Base-by-base conservation (phyloP, 2,888 invertebrate genomes). In the Crossocerus cetratus region DNA sequence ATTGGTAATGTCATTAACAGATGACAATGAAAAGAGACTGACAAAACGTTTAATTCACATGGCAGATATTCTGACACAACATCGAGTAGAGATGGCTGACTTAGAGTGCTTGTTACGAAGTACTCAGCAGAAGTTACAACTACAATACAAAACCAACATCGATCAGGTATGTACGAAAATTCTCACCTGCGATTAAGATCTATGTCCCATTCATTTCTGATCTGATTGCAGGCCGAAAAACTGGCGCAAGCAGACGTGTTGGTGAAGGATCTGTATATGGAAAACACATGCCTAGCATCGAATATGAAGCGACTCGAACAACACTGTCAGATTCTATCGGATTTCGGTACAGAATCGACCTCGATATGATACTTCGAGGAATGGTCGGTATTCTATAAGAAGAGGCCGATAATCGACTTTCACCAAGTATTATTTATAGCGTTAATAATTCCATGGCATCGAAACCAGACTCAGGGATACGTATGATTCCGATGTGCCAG, bases 181-280 rank as follows among this genome's bases (percentile, higher is more conserved):
- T 16, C 3, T 49, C 14, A 8, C 11, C 11, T 32, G 8, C 11
- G 11, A 11, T 32, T 3, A 32, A 32, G 32, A 8, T 32, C 32
- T 8, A 32, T 32, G 32, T 32, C 11, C 8, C 32, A 32, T 32
- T 32, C 11, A 11, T 2, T 1, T 11, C 8, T 32, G 32, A 32
- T 32, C 5, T 32, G 32, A 32, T 32, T 32, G 21, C 92, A 94
- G 91, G 91, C 92, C 65, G 94, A 95, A 85, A 94, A 94, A 78
- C 91, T 96, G 69, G 93, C 94, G 49, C 93, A 93, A 85, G 94
- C 95, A 16, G 96, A 96, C 90, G 89, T 95, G 84, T 91, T 96
- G 57, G 94, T 96, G 21, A 95, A 96, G 91, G 96, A 96, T 86
- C 92, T 97, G 74, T 97, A 95, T 91, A 93, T 96, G 62, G 96